A percentile compares a stretch with the other conserved stretches of the same genome.
phyloP scores from a whole-genome alignment of 2,113 vertebrate species.

The Mandrillus leucophaeus region DNA sequence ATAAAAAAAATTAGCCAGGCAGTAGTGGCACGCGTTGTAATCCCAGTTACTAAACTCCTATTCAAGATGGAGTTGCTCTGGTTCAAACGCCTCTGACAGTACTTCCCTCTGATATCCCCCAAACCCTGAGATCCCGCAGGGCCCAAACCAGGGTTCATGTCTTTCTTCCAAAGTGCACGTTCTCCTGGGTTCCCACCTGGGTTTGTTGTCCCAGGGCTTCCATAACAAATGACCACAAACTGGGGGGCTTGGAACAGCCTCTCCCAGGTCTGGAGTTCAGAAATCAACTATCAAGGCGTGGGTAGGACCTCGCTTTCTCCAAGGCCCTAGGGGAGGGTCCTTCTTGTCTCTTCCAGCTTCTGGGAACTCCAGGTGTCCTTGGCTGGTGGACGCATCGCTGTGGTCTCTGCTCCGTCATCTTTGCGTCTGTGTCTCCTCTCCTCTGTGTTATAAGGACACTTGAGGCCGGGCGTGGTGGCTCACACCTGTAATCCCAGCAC shows the following conservation, averaged over 20 bases:
- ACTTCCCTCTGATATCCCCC: background rate
- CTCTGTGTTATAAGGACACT: no score
- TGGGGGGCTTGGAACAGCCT: background rate
- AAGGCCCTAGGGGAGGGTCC: background rate
- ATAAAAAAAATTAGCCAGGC: no score
- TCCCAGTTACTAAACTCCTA: no score
- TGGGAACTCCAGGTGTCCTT: background rate
- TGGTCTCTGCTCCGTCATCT: background rate
- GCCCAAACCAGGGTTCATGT: background rate
- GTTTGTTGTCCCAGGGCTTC: background rate
- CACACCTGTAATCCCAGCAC: no score
- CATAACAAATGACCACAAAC: background rate
- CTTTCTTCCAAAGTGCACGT: background rate
- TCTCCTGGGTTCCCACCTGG: background rate
- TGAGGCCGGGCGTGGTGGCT: accelerated
- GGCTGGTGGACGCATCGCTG: background rate
- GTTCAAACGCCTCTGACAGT: no score
- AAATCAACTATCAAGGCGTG: background rate
- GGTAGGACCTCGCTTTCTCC: background rate
- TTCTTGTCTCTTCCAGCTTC: background rate
- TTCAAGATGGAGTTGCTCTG: no score
- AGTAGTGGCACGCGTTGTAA: no score
- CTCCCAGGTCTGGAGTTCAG: background rate
- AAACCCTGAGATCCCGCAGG: background rate
- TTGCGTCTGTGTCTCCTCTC: background rate